A percentile compares a stretch with the other conserved stretches of the same genome.
These are phyloP conservation scores for Pocillopora verrucosa DNA, from an alignment of 64 coral and sea anemone genomes.

Conservation along the genomic window DNA sequence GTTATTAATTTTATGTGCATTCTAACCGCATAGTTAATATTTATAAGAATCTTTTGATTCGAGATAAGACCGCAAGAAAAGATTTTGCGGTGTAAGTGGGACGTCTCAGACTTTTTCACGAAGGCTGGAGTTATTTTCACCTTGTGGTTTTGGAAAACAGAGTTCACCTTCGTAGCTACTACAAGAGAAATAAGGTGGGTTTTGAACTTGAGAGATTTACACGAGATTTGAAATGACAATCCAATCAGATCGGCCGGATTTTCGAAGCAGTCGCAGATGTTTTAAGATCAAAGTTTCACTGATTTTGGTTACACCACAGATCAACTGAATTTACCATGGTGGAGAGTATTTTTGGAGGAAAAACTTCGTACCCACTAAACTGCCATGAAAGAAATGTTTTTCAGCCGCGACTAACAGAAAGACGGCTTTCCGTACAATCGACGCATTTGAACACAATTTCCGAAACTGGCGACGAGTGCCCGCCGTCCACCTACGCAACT, in stretches of 20 bases:
- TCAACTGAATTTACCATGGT: conserved; percentile 2
- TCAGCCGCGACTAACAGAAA: neutral
- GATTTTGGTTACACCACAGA: neutral
- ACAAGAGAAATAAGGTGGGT: neutral
- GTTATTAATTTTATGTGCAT: conserved; percentile 49
- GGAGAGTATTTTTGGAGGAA: conserved; percentile 36
- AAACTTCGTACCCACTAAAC: neutral
- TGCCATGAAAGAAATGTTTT: conserved; percentile 12
- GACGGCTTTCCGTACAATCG: conserved; percentile 22
- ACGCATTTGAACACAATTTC: conserved; percentile 36
- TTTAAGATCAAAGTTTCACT: neutral
- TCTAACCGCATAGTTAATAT: conserved; percentile 48
- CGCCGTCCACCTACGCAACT: neutral
- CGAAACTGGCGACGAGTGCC: conserved; percentile 8
- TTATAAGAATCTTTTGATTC: conserved; percentile 36
- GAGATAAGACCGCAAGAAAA: conserved; percentile 12
- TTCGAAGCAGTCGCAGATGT: conserved; percentile 1
- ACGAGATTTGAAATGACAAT: neutral
- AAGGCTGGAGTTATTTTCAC: neutral
- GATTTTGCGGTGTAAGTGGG: neutral
- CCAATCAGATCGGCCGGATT: conserved; percentile 15
- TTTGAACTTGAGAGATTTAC: neutral
- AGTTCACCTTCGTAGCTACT: neutral
- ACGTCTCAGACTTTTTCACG: neutral
- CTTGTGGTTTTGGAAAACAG: conserved; percentile 34